Conservation (phyloP, 1,140 invertebrate species). For the Arctopsyche grandis region DNA sequence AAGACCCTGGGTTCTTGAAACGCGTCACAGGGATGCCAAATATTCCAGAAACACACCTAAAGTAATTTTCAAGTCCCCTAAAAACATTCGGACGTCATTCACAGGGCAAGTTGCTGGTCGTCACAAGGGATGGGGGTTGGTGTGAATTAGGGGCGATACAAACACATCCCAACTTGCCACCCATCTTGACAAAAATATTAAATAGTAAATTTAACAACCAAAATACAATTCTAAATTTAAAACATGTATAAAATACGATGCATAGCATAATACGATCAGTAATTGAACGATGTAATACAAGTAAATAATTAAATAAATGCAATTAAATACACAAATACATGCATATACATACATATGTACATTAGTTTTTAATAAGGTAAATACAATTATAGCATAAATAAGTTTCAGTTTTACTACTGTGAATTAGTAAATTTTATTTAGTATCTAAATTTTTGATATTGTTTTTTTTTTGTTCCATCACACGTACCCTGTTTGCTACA, state of each 20-base stretch:
- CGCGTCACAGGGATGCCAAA: not conserved
- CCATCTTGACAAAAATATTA: not conserved
- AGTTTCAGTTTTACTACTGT: no score
- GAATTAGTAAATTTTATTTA: no score
- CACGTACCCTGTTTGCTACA: not conserved
- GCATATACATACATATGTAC: no score
- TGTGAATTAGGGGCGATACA: slow-evolving; percentile 21
- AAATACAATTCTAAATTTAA: not conserved
- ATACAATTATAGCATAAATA: no score
- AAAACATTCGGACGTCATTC: slow-evolving; percentile 52
- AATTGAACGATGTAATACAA: no score
- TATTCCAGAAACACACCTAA: slow-evolving; percentile 12
- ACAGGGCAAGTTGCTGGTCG: slow-evolving; percentile 25
- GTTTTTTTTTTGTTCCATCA: slow-evolving; percentile 7
- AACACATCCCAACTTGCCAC: not conserved
- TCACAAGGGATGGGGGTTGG: slow-evolving; percentile 16
- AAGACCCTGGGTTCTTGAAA: not conserved
- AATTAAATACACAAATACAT: no score
- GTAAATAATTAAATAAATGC: no score
- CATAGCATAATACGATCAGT: no score
- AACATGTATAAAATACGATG: no score
- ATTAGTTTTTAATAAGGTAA: no score
- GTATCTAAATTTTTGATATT: no score
- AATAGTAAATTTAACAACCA: not conserved
- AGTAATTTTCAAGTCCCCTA: slow-evolving; percentile 46